Percentiles rank a stretch among this genome's conserved stretches.
phyloP scores from a whole-genome alignment of 2,797 vertebrate genomes.

The Chelonia mydas region DNA sequence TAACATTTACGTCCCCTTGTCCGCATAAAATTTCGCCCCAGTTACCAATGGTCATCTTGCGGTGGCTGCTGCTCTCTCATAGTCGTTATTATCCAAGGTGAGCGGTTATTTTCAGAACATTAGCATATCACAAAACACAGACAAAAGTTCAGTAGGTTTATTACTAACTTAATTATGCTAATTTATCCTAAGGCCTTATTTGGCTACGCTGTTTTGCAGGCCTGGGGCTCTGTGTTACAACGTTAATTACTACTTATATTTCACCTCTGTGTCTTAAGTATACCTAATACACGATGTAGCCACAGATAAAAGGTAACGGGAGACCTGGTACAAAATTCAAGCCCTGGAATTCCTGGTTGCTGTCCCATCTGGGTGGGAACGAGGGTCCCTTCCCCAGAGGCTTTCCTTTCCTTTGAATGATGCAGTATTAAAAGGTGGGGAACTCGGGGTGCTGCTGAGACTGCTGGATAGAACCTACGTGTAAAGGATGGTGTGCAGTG shows the following conservation, averaged over 20 bases:
- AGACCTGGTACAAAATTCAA: background rate
- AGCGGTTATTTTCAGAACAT: no score
- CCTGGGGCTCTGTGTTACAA: background rate
- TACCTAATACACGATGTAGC: background rate
- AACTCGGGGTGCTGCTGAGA: background rate
- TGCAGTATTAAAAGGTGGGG: background rate
- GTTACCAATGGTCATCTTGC: no score
- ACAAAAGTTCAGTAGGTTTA: no score
- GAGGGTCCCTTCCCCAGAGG: background rate
- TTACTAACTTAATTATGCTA: no score
- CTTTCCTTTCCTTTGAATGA: background rate
- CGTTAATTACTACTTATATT: background rate
- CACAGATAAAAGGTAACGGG: background rate
- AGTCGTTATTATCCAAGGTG: no score
- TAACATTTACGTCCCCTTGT: no score
- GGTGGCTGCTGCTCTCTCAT: no score
- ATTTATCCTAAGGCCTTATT: no score
- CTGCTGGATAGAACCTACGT: background rate
- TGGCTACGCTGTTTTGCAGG: no score
- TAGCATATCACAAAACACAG: no score
- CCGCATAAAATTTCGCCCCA: no score
- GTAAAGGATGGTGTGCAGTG: background rate
- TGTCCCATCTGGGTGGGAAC: background rate
- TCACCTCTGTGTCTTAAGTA: background rate
- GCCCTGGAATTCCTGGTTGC: background rate